These are phyloP conservation scores for Chascanopsetta lugubris DNA, from an alignment of 2,113 vertebrate species.

Conservation along the genomic window DNA sequence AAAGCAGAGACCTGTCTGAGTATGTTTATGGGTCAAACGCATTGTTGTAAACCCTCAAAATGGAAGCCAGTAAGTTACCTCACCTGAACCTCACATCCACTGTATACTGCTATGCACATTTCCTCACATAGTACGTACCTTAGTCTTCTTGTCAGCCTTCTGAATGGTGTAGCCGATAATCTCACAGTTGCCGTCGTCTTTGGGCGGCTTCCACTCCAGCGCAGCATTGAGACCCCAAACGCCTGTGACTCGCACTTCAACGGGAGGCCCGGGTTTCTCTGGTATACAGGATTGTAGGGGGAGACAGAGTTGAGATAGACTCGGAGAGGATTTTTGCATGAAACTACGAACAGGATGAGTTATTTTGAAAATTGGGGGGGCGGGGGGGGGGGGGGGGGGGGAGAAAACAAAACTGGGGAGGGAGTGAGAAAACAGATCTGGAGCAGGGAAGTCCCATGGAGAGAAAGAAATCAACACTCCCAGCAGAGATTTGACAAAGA, in stretches of 20 bases:
- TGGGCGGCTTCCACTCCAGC: slow-evolving; percentile 89
- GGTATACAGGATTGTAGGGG: slow-evolving; percentile 11
- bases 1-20: neutral
- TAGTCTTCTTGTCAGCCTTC: slow-evolving; percentile 90
- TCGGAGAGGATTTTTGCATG: neutral
- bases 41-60: neutral
- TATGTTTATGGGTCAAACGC: neutral
- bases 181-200: slow-evolving; percentile 88
- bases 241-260: slow-evolving; percentile 82
- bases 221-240: slow-evolving; percentile 91
- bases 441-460: slow-evolving; percentile 29
- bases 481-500: slow-evolving; percentile 48
- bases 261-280: slow-evolving; percentile 88
- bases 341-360: slow-evolving; percentile 3
- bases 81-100: slow-evolving; percentile 2
- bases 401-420: neutral
- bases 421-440: slow-evolving; percentile 32
- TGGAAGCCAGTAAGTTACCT: neutral
- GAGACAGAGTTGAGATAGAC: neutral
- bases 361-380: neutral
- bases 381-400: too few relatives aligned
- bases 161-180: slow-evolving; percentile 87
- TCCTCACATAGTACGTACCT: slow-evolving; percentile 76
- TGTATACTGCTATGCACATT: neutral
- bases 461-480: slow-evolving; percentile 34